These are phyloP conservation scores for Trididemnum nubilum DNA, from an alignment of 23 tunicate genomes.

Conservation along the genomic window DNA sequence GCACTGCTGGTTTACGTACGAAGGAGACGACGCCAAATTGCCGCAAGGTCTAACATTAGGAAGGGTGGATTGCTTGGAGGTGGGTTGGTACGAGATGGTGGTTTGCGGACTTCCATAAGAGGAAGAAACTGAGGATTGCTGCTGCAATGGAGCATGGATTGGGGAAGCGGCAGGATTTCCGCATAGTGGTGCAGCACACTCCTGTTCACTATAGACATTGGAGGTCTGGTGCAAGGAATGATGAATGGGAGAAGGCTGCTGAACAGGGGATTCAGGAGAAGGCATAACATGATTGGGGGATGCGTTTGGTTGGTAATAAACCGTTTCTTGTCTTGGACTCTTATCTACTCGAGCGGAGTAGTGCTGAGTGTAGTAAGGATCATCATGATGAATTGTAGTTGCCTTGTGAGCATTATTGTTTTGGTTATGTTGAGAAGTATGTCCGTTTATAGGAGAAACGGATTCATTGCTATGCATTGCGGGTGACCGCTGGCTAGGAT, in stretches of 20 bases:
- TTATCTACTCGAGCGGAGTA: slow-evolving; percentile 40
- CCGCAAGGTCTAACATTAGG: not conserved
- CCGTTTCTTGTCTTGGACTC: slow-evolving; percentile 21
- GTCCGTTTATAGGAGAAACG: slow-evolving; percentile 55
- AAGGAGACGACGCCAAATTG: not conserved
- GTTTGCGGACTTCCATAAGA: not conserved
- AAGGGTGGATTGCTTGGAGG: not conserved
- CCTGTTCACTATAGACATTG: slow-evolving; percentile 29
- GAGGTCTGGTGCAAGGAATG: slow-evolving; percentile 18
- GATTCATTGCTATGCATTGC: slow-evolving; percentile 18
- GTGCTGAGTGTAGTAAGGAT: slow-evolving; percentile 19
- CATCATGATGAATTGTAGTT: slow-evolving; percentile 8
- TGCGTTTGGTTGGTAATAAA: slow-evolving; percentile 45
- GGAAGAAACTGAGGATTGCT: slow-evolving; percentile 25
- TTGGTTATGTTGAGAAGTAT: slow-evolving; percentile 68
- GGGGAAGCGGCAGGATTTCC: slow-evolving; percentile 25
- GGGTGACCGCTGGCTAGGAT: slow-evolving; percentile 31
- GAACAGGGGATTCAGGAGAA: slow-evolving; percentile 49
- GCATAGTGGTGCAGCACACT: slow-evolving; percentile 13
- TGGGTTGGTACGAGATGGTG: not conserved
- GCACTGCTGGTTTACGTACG: not conserved
- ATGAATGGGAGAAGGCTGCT: slow-evolving; percentile 13
- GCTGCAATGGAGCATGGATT: slow-evolving; percentile 20
- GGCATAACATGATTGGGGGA: slow-evolving; percentile 54
- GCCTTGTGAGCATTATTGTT: slow-evolving; percentile 75